phyloP scores from a whole-genome alignment of 2,797 vertebrate species.

The Rhinogobio ventralis region DNA sequence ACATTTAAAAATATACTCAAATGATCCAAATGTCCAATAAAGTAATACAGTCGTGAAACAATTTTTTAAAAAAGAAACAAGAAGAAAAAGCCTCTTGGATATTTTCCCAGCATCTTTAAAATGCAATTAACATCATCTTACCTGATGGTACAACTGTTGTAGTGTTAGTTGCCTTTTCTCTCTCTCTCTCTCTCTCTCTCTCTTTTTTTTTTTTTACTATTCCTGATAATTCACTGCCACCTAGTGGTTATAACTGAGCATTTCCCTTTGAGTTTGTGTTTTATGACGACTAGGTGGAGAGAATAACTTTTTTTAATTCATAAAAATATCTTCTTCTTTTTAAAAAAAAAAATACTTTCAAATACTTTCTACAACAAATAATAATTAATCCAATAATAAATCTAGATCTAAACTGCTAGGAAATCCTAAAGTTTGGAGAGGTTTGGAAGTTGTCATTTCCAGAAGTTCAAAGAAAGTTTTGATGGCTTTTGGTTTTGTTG shows the following conservation, averaged over 20 bases:
- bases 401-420: background rate
- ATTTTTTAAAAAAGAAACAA: background rate
- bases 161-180: background rate
- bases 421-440: background rate
- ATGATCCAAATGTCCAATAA: background rate
- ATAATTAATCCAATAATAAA: background rate
- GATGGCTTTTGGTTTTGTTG: background rate
- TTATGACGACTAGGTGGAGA: background rate
- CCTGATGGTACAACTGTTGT: background rate
- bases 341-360: background rate
- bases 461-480: no score
- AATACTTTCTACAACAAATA: background rate
- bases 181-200: no score
- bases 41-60: background rate
- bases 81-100: background rate
- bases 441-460: background rate
- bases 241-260: constrained; percentile 2
- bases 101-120: background rate
- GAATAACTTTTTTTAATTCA: no score
- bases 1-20: background rate
- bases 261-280: background rate
- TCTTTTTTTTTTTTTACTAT: background rate
- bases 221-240: background rate
- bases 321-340: background rate
- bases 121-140: background rate